Conservation (phyloP, 2,113 vertebrate species). For the Campylomormyrus tamandua region DNA sequence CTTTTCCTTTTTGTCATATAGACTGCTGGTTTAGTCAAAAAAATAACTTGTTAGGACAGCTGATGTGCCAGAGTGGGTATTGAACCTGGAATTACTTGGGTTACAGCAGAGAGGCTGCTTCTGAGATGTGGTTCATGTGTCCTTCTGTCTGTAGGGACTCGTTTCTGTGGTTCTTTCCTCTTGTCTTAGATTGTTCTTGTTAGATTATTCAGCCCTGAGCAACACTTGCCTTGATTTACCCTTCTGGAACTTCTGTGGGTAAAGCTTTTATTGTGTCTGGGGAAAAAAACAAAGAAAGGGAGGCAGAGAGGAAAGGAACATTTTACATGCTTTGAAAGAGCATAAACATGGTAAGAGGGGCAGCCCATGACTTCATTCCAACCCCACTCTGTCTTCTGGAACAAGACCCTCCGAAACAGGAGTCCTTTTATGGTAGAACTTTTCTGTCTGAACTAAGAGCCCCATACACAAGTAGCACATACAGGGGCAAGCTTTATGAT, state of each 20-base stretch:
- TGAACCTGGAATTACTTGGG: background rate
- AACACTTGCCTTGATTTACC: background rate
- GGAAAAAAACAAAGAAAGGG: background rate
- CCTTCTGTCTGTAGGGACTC: background rate
- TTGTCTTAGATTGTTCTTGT: background rate
- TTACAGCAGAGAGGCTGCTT: background rate
- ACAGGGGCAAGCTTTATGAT: background rate
- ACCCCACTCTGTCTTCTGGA: background rate
- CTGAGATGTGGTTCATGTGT: background rate
- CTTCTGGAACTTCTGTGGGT: background rate
- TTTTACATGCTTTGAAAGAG: background rate
- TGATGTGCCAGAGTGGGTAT: background rate
- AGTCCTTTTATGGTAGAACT: conserved; percentile 18
- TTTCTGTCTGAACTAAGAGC: background rate
- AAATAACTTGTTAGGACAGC: background rate
- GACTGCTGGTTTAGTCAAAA: background rate
- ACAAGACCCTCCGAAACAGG: background rate
- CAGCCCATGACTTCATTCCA: background rate
- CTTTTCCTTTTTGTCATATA: background rate
- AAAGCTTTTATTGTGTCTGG: background rate
- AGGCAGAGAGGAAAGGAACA: background rate
- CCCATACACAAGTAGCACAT: background rate
- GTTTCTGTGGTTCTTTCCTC: background rate
- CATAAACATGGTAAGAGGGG: background rate
- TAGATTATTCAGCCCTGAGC: background rate